Evolutionary conservation across 2,888 invertebrate genomes (phyloP).

Genomic region (Trissonchulus sp.): DNA sequence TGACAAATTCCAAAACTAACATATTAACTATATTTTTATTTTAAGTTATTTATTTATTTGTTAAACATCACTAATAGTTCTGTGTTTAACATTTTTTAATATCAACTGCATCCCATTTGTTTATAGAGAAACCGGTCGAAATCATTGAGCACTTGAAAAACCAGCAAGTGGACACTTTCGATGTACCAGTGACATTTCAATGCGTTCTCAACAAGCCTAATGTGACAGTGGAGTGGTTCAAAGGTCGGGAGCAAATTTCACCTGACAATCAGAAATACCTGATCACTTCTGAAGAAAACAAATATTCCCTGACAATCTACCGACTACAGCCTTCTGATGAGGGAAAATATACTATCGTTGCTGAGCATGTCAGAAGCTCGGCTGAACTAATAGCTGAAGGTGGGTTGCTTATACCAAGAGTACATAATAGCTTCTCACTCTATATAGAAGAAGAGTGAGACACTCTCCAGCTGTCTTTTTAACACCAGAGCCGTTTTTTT

Average conservation of each 20-base stretch:
- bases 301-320: background rate
- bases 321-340: background rate
- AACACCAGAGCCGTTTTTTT: no score
- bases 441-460: no score
- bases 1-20: no score
- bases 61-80: no score
- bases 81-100: no score
- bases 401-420: no score
- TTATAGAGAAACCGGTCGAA: slow-evolving; percentile 5
- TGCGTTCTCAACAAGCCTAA: slow-evolving; percentile 14
- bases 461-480: no score
- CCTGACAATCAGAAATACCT: background rate
- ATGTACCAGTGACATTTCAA: background rate
- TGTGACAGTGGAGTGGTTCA: background rate
- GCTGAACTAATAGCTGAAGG: slow-evolving; percentile 21
- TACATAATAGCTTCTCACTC: no score
- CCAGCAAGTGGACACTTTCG: background rate
- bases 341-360: slow-evolving; percentile 5
- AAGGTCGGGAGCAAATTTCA: background rate
- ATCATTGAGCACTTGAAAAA: background rate
- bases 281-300: background rate
- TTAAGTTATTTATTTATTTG: no score
- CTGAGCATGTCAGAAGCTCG: background rate
- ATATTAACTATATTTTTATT: no score
- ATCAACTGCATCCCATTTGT: no score